Evolutionary conservation across 2,888 invertebrate genomes (phyloP).

Genomic region (Erebia ligea): DNA sequence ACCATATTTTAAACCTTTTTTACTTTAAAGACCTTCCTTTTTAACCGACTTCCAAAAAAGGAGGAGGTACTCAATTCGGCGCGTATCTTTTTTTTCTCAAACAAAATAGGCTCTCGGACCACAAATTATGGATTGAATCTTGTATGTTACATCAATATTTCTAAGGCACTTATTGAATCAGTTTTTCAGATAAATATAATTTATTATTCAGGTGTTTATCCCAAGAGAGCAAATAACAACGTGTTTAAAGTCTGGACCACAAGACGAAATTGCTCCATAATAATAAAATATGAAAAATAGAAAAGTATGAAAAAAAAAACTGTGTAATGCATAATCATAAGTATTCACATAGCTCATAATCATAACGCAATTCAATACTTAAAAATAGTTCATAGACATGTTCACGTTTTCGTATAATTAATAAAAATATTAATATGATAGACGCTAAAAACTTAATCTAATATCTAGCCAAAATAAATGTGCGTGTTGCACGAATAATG

Average conservation of each 20-base stretch:
- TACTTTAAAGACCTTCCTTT: no score
- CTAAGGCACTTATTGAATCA: slow-evolving; percentile 3
- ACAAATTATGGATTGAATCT: neutral
- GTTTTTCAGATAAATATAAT: neutral
- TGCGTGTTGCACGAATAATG: neutral
- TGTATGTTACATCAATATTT: slow-evolving; percentile 7
- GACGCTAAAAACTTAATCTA: neutral
- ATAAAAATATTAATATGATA: neutral
- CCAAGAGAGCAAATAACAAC: neutral
- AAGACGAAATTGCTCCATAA: neutral
- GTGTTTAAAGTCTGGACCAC: neutral
- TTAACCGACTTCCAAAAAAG: no score
- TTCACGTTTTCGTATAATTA: neutral
- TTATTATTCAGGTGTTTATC: neutral
- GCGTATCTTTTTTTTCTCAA: no score
- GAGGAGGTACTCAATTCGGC: no score
- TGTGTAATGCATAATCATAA: neutral
- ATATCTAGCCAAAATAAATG: neutral
- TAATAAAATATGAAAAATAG: neutral
- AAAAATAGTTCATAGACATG: neutral
- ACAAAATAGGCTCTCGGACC: neutral
- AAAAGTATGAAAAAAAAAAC: neutral
- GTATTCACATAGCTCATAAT: neutral
- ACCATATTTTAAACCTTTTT: no score
- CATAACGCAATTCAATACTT: neutral